Conservation (phyloP, 2,888 invertebrate species). For the Hecatera dysodea region DNA sequence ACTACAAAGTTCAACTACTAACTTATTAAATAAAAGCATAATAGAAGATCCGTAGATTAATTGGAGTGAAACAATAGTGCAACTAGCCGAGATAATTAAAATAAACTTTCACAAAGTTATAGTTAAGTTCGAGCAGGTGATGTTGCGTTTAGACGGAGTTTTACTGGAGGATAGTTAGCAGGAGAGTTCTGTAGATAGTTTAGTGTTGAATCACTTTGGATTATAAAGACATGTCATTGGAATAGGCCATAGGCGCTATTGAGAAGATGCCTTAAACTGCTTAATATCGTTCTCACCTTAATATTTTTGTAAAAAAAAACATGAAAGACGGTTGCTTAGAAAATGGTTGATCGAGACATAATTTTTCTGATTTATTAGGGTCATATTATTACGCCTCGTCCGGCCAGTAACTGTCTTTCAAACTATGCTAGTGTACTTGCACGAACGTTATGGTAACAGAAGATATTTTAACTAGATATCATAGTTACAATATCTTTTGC, state of each 20-base stretch:
- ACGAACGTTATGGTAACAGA: slow-evolving; percentile 2
- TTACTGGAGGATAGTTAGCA: not conserved
- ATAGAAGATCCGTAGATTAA: slow-evolving; percentile 57
- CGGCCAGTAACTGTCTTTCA: not conserved
- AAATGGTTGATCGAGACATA: no score
- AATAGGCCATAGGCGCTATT: no score
- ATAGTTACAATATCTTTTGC: slow-evolving; percentile 34
- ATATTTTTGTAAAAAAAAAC: no score
- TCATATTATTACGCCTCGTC: not conserved
- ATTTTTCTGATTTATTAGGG: no score
- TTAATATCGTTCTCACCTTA: no score
- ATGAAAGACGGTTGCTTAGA: no score
- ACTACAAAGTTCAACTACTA: slow-evolving; percentile 26
- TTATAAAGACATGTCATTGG: no score
- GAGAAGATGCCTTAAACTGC: no score
- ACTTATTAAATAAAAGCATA: slow-evolving; percentile 53
- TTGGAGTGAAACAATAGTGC: slow-evolving; percentile 59
- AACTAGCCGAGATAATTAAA: slow-evolving; percentile 70
- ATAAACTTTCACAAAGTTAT: slow-evolving; percentile 66
- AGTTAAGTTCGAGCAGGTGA: slow-evolving; percentile 46
- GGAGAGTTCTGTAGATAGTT: slow-evolving; percentile 16
- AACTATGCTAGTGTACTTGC: not conserved
- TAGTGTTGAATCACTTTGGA: no score
- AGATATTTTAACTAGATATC: slow-evolving; percentile 36
- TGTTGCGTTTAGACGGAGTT: slow-evolving; percentile 18